Conservation (phyloP, 2,888 invertebrate species). For the Tanytarsus gracilentus region DNA sequence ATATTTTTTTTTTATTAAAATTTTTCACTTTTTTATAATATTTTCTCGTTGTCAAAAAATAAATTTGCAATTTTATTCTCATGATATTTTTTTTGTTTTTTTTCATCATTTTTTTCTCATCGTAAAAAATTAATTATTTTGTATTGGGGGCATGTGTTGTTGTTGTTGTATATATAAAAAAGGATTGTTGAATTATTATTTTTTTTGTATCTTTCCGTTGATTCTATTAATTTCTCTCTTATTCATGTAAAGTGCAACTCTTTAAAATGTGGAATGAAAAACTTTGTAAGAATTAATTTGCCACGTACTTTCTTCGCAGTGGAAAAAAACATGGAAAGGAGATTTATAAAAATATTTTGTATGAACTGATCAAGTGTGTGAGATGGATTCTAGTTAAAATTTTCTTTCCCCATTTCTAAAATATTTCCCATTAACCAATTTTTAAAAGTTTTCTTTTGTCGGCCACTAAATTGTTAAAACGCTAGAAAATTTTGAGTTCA, state of each 20-base stretch:
- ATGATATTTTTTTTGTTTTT: constrained; percentile 11
- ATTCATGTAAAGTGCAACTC: constrained; percentile 11
- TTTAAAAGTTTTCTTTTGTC: too few species aligned
- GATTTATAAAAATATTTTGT: too few species aligned
- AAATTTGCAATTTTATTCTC: constrained; percentile 26
- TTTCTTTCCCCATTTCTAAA: too few species aligned
- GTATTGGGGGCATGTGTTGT: not conserved
- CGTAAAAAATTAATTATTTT: not conserved
- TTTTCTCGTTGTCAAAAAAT: constrained; percentile 25
- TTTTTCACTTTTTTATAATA: constrained; percentile 25
- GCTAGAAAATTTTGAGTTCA: too few species aligned
- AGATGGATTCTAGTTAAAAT: too few species aligned
- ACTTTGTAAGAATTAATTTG: not conserved
- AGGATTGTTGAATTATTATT: constrained; percentile 19
- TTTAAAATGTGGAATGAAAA: constrained; percentile 19
- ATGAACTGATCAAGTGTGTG: too few species aligned
- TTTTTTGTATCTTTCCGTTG: constrained; percentile 13
- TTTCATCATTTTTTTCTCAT: not conserved
- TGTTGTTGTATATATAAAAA: constrained; percentile 17
- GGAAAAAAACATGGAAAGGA: too few species aligned
- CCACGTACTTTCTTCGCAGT: too few species aligned
- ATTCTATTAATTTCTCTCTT: not conserved
- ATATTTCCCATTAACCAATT: too few species aligned
- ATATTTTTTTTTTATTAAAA: constrained; percentile 24
- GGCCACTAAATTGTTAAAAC: too few species aligned